Evolutionary conservation across 2,797 vertebrate genomes (phyloP).

Genomic region (Crocidura indochinensis): DNA sequence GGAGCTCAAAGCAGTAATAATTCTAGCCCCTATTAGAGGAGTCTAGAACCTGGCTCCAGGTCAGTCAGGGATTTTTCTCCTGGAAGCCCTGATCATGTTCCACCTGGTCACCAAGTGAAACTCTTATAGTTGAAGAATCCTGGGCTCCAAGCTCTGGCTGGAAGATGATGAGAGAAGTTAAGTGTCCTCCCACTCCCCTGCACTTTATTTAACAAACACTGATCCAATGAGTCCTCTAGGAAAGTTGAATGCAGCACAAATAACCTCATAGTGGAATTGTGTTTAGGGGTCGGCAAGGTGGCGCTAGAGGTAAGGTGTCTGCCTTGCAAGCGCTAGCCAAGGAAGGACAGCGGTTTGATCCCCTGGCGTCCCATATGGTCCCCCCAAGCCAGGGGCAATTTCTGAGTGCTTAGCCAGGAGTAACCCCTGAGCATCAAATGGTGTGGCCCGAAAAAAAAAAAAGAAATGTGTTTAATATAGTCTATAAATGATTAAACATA

Average conservation of each 20-base stretch:
- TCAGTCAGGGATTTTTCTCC: slow-evolving; percentile 1
- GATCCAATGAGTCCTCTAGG: background rate
- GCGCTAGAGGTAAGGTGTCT: too few species aligned
- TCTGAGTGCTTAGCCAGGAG: too few species aligned
- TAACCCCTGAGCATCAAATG: too few species aligned
- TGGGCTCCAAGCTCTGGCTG: background rate
- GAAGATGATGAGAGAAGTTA: background rate
- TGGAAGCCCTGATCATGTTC: background rate
- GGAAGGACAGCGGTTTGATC: too few species aligned
- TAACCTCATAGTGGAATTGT: slow-evolving; percentile 23
- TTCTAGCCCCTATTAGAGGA: background rate
- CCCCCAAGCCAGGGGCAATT: too few species aligned
- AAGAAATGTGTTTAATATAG: slow-evolving; percentile 29
- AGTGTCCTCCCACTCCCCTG: background rate
- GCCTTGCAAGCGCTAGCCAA: too few species aligned
- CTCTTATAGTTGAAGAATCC: background rate
- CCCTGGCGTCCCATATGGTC: too few species aligned
- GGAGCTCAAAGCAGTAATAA: background rate
- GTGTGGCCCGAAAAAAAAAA: too few species aligned
- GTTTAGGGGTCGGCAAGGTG: too few species aligned
- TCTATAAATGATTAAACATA: background rate
- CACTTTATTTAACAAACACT: background rate
- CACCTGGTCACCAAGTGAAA: slow-evolving; percentile 18
- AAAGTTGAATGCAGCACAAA: background rate
- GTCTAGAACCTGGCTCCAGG: background rate